Base-by-base conservation (phyloP, 2,113 vertebrate species). In the Rhagologus leucostigma region DNA sequence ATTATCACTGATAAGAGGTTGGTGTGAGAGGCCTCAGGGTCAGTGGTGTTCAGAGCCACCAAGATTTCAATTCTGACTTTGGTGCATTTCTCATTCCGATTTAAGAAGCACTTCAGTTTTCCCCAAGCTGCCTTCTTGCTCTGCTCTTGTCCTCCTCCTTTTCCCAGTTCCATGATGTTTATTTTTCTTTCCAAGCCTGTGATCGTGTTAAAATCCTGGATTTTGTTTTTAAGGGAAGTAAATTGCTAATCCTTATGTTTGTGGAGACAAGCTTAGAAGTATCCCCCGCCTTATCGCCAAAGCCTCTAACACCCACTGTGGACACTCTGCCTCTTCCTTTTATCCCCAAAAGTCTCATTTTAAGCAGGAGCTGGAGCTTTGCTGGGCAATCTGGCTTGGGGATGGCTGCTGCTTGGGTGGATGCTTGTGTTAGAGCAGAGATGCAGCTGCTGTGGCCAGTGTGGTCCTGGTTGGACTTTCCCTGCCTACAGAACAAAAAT, bases 241-340 rank as follows among this genome's bases (percentile, higher is more conserved):
- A 96, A 88, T 89, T 90, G 90, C 75, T 96, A 96, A 96, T 95
- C 90, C 93, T 84, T 39, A 3, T 95, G 92, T 96, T 96, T 96
- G 95, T 94, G 79, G 85, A 96, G 90, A 96, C 90, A 92, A 77
- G 93, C 83, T 95, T 96, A 96, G 81, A 63, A 94, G 73, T 80
- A 64, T 90, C 85, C 83, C 71, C 64, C 2, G 89, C 76, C 89
- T 93, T 89, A 95, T 84, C 22, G 0, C 84, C 67, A 59, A 79
- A 95, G 91, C 87, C 68, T 62, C 33, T 20, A 35, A 83, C 69
- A 37, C 69, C 52, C 16, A 14, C 30, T 1, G 0, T 1, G 7
- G 87, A 56, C 65, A 8, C 62, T 68, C 77, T 94, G 80, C 65
- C 30, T 53, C 82, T 49, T 77, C 59, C 63, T 84, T 84, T 89